Evolutionary conservation across 2,797 vertebrate genomes (phyloP), one percentile per base, ranked within the genome.

Genomic region (Pipistrellus kuhlii): DNA sequence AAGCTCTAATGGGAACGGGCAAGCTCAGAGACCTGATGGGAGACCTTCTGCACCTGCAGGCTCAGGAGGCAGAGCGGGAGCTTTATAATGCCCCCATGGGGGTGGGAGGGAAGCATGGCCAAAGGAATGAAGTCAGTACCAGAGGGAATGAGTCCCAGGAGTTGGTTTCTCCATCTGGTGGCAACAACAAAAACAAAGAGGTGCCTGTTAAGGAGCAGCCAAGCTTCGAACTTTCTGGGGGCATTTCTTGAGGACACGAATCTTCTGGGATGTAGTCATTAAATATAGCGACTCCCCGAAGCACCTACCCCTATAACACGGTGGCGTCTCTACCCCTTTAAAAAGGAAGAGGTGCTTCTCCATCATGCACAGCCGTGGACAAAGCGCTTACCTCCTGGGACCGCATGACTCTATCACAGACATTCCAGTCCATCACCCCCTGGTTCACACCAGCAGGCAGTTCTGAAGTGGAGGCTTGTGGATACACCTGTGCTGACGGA

Each of bases 361-460:
- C 0, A 99, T 99, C 73, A 99, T 99, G 99, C 99, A 99, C 97
- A 98, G 99, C 85, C 99, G 99, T 98, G 97, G 99, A 97, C 99
- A 99, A 98, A 99, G 99, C 13, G 99, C 99, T 2, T 99, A 99
- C 92, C 98, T 99, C 21, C 97, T 99, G 98, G 99, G 99, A 57
- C 97, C 99, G 84, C 99, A 99, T 97, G 98, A 99, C 78, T 98
- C 98, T 90, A 99, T 99, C 0, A 99, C 99, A 0, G 99, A 99
- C 95, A 99, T 99, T 88, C 99, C 99, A 27, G 99, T 99, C 0
- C 99, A 99, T 97, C 99, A 99, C 93, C 99, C 99, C 2, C 99
- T 9, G 99, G 99, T 98, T 99, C 99, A 72, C 99, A 99, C 97
- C 99, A 99, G 95, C 99, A 99, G 8, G 99, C 99, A 0, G 99